Percentiles rank a stretch among this genome's conserved stretches.
Conservation (phyloP, 2,888 invertebrate species). For the Lordiphosa fenestrarum region DNA sequence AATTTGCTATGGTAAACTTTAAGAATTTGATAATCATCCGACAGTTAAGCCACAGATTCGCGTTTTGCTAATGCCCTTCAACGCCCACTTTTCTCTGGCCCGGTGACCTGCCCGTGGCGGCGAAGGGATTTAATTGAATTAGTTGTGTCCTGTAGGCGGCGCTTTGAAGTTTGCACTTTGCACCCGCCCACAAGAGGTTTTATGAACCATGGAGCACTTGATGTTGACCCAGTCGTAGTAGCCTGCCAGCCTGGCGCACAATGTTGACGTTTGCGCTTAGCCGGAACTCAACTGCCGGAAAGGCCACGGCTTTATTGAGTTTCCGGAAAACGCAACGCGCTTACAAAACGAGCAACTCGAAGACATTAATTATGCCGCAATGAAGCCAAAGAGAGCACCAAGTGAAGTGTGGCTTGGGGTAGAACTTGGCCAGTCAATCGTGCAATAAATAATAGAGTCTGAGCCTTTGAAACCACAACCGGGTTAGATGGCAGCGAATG, state of each 20-base stretch:
- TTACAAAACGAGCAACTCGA: constrained; percentile 38
- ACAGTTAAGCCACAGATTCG: constrained; percentile 51
- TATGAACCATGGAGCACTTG: constrained; percentile 29
- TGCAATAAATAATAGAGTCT: constrained; percentile 38
- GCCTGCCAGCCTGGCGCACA: constrained; percentile 4
- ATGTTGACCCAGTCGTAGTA: constrained; percentile 47
- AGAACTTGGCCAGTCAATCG: constrained; percentile 21
- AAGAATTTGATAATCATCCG: constrained; percentile 40
- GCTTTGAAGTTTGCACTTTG: constrained; percentile 68
- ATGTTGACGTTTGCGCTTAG: constrained; percentile 66
- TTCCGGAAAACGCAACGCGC: constrained; percentile 46
- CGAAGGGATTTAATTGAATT: constrained; percentile 67
- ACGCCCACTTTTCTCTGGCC: constrained; percentile 19
- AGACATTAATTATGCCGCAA: constrained; percentile 62
- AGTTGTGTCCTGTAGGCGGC: constrained; percentile 58
- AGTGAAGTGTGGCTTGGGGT: constrained; percentile 7
- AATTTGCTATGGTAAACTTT: constrained; percentile 45
- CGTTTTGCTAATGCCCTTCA: constrained; percentile 13
- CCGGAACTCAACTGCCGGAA: constrained; percentile 48
- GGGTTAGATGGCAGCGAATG: constrained; percentile 15
- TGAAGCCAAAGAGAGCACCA: constrained; percentile 15
- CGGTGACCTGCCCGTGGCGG: constrained; percentile 2
- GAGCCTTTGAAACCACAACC: constrained; percentile 34
- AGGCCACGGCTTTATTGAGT: constrained; percentile 52
- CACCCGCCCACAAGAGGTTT: constrained; percentile 19